These are phyloP conservation scores for Enteromius anoplus DNA, from an alignment of 2,797 vertebrate species.

Conservation along the genomic window DNA sequence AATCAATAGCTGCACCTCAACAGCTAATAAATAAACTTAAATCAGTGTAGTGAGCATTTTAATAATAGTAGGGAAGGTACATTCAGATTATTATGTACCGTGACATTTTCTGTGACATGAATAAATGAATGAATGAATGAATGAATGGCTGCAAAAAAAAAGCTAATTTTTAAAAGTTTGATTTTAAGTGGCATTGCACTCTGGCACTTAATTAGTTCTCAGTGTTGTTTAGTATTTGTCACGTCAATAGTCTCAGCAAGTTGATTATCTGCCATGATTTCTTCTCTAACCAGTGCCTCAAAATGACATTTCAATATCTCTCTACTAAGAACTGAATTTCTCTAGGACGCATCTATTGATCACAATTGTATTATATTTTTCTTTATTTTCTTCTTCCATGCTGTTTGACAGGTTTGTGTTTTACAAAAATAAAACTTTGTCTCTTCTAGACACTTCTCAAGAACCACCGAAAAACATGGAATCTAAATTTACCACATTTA, in stretches of 20 bases:
- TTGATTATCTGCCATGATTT: constrained; percentile 49
- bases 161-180: neutral
- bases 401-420: constrained; percentile 4
- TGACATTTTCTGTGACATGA: neutral
- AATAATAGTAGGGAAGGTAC: neutral
- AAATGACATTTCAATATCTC: constrained; percentile 52
- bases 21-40: neutral
- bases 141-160: neutral
- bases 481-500: neutral
- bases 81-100: neutral
- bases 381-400: neutral
- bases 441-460: constrained; percentile 19
- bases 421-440: constrained; percentile 2
- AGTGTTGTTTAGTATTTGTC: constrained; percentile 37
- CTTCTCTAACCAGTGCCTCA: constrained; percentile 40
- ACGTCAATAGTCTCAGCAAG: constrained; percentile 49
- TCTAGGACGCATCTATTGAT: constrained; percentile 34
- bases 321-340: constrained; percentile 23
- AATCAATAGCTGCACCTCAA: neutral
- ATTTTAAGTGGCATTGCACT: constrained; percentile 21
- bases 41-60: neutral
- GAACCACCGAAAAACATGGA: neutral
- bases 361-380: constrained; percentile 18
- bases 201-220: constrained; percentile 27
- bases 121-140: neutral